phyloP scores from a whole-genome alignment of 2,888 invertebrate species.

The Oligia strigilis region DNA sequence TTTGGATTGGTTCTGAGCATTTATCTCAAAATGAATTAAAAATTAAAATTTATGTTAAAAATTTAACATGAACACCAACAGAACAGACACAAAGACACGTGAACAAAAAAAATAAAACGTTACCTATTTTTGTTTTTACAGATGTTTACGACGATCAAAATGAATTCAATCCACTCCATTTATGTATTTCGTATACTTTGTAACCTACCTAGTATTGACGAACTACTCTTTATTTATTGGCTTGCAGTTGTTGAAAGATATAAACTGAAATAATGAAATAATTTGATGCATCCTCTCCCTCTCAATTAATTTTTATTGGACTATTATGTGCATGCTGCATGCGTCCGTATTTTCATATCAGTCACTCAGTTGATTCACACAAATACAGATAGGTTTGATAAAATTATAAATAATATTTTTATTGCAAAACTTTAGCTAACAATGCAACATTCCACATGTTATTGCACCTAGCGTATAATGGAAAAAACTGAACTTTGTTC shows the following conservation, averaged over 20 bases:
- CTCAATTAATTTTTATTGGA: constrained; percentile 60
- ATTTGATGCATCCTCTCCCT: constrained; percentile 69
- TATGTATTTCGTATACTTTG: no score
- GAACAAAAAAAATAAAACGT: neutral
- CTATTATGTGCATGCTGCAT: constrained; percentile 37
- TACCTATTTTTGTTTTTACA: neutral
- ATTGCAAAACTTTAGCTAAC: constrained; percentile 5
- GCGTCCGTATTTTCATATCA: constrained; percentile 45
- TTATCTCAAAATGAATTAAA: neutral
- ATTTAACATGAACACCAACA: neutral
- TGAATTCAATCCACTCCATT: no score
- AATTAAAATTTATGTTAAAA: no score
- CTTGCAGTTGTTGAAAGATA: constrained; percentile 24
- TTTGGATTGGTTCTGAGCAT: neutral
- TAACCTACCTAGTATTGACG: neutral
- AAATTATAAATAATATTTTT: neutral
- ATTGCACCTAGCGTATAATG: constrained; percentile 49
- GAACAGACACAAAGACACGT: neutral
- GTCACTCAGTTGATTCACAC: constrained; percentile 38
- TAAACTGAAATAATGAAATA: constrained; percentile 63
- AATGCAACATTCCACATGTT: neutral
- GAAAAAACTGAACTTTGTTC: constrained; percentile 52
- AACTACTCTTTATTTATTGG: constrained; percentile 7
- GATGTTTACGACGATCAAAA: no score
- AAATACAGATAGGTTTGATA: constrained; percentile 4